phyloP scores from a whole-genome alignment of 2,888 invertebrate genomes.

The Conchocele bisecta region DNA sequence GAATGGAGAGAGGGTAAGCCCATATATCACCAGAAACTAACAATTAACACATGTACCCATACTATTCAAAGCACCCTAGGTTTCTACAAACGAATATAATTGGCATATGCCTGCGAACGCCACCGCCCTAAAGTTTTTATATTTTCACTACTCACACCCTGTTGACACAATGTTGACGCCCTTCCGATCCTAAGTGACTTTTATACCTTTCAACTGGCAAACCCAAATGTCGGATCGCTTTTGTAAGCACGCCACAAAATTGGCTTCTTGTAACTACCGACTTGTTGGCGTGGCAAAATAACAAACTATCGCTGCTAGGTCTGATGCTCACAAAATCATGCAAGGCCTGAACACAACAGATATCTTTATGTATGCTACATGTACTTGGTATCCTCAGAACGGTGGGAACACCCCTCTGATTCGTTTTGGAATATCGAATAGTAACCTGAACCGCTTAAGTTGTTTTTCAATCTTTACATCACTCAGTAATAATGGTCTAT shows the following conservation, averaged over 20 bases:
- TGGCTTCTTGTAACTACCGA: constrained; percentile 1
- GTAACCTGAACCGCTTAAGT: neutral
- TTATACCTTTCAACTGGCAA: neutral
- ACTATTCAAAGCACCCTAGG: neutral
- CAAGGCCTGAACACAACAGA: constrained; percentile 9
- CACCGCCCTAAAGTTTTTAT: constrained; percentile 9
- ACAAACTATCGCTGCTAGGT: neutral
- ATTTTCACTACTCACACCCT: neutral
- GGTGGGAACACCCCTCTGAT: neutral
- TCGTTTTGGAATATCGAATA: constrained; percentile 11
- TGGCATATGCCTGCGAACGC: neutral
- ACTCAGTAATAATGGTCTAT: neutral
- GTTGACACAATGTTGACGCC: neutral
- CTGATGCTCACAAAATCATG: neutral
- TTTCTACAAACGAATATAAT: neutral
- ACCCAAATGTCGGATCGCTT: neutral
- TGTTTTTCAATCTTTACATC: neutral
- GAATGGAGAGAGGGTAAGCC: too few relatives aligned
- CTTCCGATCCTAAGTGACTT: constrained; percentile 2
- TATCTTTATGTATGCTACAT: neutral
- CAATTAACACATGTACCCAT: too few relatives aligned
- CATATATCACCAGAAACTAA: too few relatives aligned
- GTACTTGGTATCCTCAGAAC: neutral
- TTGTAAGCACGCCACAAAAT: constrained; percentile 7
- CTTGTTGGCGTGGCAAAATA: constrained; percentile 7